Conservation (phyloP, 1,140 invertebrate species). For the Cydia strobilella region DNA sequence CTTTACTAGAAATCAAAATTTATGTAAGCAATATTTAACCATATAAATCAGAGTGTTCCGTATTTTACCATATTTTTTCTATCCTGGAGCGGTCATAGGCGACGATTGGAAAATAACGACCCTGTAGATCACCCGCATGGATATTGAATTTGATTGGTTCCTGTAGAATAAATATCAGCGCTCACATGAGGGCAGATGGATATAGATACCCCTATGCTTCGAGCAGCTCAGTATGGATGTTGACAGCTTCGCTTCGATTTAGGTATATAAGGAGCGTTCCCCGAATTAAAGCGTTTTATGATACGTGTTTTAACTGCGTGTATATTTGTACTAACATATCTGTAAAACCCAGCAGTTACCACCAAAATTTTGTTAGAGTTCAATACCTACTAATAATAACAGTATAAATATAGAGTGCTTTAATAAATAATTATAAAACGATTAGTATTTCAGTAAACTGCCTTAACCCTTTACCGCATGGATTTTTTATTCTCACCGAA, state of each 20-base stretch:
- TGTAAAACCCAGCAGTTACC: too few relatives aligned
- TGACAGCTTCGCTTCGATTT: constrained; percentile 9
- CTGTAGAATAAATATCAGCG: constrained; percentile 55
- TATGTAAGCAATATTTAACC: constrained; percentile 29
- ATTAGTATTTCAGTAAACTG: too few relatives aligned
- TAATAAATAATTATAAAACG: too few relatives aligned
- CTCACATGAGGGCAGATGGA: constrained; percentile 39
- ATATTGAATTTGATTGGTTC: constrained; percentile 55
- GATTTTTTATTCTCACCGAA: too few relatives aligned
- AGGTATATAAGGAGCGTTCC: background rate
- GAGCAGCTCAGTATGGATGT: constrained; percentile 32
- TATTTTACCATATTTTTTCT: constrained; percentile 27
- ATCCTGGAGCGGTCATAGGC: constrained; percentile 25
- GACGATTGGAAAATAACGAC: constrained; percentile 22
- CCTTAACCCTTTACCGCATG: too few relatives aligned
- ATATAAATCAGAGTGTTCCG: constrained; percentile 23
- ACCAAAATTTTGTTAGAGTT: too few relatives aligned
- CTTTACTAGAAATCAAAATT: constrained; percentile 32
- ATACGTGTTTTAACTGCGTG: constrained; percentile 5
- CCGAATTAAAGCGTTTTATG: constrained; percentile 30
- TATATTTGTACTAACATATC: too few relatives aligned
- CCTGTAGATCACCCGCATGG: constrained; percentile 40
- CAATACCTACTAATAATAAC: too few relatives aligned
- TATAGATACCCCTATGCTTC: constrained; percentile 46
- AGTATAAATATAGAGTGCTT: too few relatives aligned